Percentiles rank a stretch among this genome's conserved stretches.
Conservation (phyloP, 2,888 invertebrate genomes). For the Stenodema calcarata region DNA sequence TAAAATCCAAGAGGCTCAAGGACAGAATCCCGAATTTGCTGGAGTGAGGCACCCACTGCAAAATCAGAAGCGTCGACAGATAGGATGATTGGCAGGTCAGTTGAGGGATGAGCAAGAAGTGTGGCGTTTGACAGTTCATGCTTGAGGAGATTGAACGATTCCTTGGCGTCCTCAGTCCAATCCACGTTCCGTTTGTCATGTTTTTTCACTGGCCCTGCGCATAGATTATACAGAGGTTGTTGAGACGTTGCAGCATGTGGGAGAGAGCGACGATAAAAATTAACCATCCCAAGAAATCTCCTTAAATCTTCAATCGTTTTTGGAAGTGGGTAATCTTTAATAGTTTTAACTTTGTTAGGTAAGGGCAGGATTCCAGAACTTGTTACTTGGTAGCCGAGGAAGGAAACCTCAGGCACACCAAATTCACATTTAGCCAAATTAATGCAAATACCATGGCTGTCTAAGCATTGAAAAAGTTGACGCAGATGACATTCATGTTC, state of each 20-base stretch:
- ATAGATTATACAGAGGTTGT: conserved; percentile 25
- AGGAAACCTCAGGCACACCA: conserved; percentile 54
- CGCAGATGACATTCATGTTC: conserved; percentile 54
- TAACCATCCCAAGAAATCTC: conserved; percentile 52
- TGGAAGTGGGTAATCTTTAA: conserved; percentile 56
- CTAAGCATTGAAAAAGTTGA: conserved; percentile 53
- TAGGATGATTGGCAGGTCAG: conserved; percentile 57
- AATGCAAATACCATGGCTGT: conserved; percentile 58
- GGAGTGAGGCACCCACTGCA: conserved; percentile 61
- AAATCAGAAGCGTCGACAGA: too few species aligned
- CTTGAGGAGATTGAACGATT: conserved; percentile 58
- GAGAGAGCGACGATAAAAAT: conserved; percentile 51
- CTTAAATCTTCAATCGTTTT: conserved; percentile 39
- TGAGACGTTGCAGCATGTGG: conserved; percentile 42
- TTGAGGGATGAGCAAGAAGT: conserved; percentile 59
- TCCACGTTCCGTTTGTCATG: conserved; percentile 56
- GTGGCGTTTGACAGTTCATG: conserved; percentile 58
- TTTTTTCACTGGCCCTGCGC: too few species aligned
- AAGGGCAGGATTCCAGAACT: conserved; percentile 60
- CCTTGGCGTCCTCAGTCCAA: conserved; percentile 52
- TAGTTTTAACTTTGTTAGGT: conserved; percentile 58
- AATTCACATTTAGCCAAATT: conserved; percentile 60
- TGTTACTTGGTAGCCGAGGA: too few species aligned
- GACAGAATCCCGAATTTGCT: conserved; percentile 57
- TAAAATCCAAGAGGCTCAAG: conserved; percentile 49